Base-by-base conservation (phyloP, 2,888 invertebrate species). In the Polydrusus cervinus region DNA sequence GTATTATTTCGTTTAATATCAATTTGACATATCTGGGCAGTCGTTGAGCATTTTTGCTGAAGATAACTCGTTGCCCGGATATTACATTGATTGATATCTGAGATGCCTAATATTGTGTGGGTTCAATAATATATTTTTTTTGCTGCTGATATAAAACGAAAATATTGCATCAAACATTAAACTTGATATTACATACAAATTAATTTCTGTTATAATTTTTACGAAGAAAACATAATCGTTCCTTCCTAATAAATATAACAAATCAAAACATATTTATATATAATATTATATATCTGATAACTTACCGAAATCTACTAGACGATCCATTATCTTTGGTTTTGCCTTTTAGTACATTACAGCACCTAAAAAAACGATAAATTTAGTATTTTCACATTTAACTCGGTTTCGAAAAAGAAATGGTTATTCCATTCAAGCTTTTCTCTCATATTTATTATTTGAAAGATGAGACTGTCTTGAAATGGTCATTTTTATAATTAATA, bases 41-140 rank as follows among this genome's bases (percentile, higher is more conserved):
- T 80, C 72, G 68, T 64, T 45, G 79, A 79, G 81, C 81, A 80
- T 70, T 80, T 79, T 77, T 81, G 61, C 62, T 80, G 79, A 81
- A 81, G 81, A 81, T 81, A 80, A 80, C 80, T 74, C 34, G 43
- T 74, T 30, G 43, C 49, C 64, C 73, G 73, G 67, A 73, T 68
- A 73, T 70, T 57, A 66, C 62, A 65, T 51, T 74, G 74, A 74
- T 74, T 70, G 74, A 74, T 74, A 74, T 64, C 70, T 53, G 30
- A 65, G 64, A 70, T 67, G 45, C 45, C 62, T 34, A n/a, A 68
- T 67, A 62, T 25, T 34, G 34, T 34, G 40, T 62, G 62, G 73
- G 49, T 38, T 30, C 9, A 25, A 16, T 53, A 25, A 25, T 25
- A 25, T 3, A 11, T 20, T 3, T 13, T 25, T 51, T 18, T 18